phyloP scores from a whole-genome alignment of 2,888 invertebrate genomes.

The Venusia cambrica region DNA sequence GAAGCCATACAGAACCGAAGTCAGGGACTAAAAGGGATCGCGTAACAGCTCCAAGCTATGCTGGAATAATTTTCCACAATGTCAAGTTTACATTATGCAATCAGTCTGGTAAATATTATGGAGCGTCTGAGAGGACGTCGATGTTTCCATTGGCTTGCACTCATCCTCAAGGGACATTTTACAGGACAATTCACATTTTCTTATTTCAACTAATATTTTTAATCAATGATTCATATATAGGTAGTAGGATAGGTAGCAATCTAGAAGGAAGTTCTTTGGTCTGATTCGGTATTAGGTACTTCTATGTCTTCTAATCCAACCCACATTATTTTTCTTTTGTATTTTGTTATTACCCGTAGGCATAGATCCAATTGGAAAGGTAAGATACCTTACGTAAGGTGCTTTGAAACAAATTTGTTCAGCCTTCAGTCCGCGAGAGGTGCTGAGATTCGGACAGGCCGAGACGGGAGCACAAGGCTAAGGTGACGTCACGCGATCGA shows the following conservation, averaged over 20 bases:
- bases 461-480: conserved; percentile 50
- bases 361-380: no score
- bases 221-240: no score
- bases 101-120: conserved; percentile 14
- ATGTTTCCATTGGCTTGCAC: no score
- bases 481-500: conserved; percentile 76
- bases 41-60: conserved; percentile 11
- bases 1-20: conserved; percentile 12
- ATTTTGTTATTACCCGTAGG: no score
- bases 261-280: no score
- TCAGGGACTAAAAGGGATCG: conserved; percentile 12
- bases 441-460: conserved; percentile 26
- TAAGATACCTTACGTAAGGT: conserved; percentile 7
- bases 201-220: no score
- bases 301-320: no score
- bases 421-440: conserved; percentile 24
- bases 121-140: conserved; percentile 3
- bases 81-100: conserved; percentile 22
- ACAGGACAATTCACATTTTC: no score
- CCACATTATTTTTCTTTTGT: no score
- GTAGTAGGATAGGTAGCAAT: no score
- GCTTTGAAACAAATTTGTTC: conserved; percentile 18
- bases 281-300: no score
- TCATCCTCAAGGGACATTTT: no score
- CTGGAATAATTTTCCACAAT: conserved; percentile 20